Conservation (phyloP, 2,888 invertebrate genomes). For the Mythimna pallens region DNA sequence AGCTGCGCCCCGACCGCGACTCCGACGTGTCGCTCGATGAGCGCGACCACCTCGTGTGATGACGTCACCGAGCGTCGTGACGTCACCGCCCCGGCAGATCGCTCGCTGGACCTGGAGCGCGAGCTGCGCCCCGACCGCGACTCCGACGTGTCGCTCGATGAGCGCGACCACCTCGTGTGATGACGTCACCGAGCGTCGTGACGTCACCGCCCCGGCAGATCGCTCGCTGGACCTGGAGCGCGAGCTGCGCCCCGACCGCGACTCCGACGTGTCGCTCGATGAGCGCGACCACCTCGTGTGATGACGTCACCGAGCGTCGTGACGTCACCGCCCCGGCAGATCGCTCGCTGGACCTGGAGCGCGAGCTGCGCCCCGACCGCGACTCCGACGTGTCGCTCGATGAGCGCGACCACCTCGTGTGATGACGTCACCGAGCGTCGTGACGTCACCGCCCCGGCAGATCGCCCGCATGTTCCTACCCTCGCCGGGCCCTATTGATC, state of each 20-base stretch:
- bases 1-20: conserved; percentile 84
- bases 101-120: conserved; percentile 83
- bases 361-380: conserved; percentile 85
- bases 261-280: conserved; percentile 87
- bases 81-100: conserved; percentile 1
- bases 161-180: conserved; percentile 87
- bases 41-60: conserved; percentile 86
- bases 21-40: conserved; percentile 87
- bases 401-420: conserved; percentile 87
- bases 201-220: conserved; percentile 1
- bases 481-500: conserved; percentile 78
- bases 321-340: not conserved
- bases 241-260: conserved; percentile 84
- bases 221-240: conserved; percentile 83
- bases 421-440: conserved; percentile 54
- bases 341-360: conserved; percentile 81
- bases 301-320: conserved; percentile 35
- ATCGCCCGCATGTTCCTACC: conserved; percentile 23
- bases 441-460: not conserved
- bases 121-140: conserved; percentile 85
- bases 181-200: not conserved
- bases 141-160: conserved; percentile 87
- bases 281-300: conserved; percentile 87
- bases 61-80: not conserved
- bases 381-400: conserved; percentile 87